Evolutionary conservation across 2,888 invertebrate genomes (phyloP).

Genomic region (Agrypnus murinus): DNA sequence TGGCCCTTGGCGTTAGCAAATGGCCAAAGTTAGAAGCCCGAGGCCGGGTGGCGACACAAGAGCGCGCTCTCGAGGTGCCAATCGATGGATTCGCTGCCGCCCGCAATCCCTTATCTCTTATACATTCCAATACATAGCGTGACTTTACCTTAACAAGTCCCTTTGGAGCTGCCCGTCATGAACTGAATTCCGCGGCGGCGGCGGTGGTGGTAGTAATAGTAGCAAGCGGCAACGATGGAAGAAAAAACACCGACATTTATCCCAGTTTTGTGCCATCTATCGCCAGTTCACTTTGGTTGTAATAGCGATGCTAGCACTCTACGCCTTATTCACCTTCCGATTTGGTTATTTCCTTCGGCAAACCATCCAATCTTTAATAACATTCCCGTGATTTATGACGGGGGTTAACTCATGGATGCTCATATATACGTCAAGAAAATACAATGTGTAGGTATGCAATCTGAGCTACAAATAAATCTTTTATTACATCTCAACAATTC

Average conservation of each 20-base stretch:
- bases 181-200: background rate
- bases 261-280: slow-evolving; percentile 10
- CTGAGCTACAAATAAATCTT: too few species aligned
- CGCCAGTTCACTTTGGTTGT: slow-evolving; percentile 6
- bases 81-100: slow-evolving; percentile 51
- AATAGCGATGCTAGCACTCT: background rate
- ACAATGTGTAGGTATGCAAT: too few species aligned
- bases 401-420: too few species aligned
- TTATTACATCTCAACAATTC: too few species aligned
- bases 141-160: slow-evolving; percentile 50
- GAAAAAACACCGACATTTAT: slow-evolving; percentile 2
- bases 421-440: too few species aligned
- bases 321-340: slow-evolving; percentile 18
- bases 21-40: slow-evolving; percentile 61
- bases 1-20: slow-evolving; percentile 64
- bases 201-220: too few species aligned
- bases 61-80: slow-evolving; percentile 54
- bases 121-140: slow-evolving; percentile 47
- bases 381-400: slow-evolving; percentile 3
- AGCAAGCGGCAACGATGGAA: too few species aligned
- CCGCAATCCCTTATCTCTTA: slow-evolving; percentile 46
- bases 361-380: background rate
- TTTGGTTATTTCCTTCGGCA: slow-evolving; percentile 36
- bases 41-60: slow-evolving; percentile 52
- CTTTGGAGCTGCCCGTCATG: slow-evolving; percentile 26